These are phyloP conservation scores for Calyptomena viridis DNA, from an alignment of 2,113 vertebrate species.

Conservation along the genomic window DNA sequence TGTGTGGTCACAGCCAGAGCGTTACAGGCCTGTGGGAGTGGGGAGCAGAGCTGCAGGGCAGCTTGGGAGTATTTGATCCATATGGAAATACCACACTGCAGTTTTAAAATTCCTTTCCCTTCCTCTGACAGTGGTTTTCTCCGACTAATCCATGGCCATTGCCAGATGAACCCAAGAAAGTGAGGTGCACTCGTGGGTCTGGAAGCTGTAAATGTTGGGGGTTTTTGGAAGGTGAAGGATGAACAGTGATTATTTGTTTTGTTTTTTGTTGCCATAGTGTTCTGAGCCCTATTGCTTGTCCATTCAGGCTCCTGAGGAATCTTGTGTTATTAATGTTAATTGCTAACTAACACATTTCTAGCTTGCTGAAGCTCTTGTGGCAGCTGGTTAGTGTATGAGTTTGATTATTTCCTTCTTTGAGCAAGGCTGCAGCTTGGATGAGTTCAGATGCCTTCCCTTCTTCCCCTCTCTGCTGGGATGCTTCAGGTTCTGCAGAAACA, in stretches of 20 bases:
- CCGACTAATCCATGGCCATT: background rate
- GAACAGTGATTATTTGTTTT: background rate
- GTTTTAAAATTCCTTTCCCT: slow-evolving; percentile 14
- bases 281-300: background rate
- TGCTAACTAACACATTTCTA: background rate
- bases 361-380: background rate
- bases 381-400: slow-evolving; percentile 20
- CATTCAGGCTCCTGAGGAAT: background rate
- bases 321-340: background rate
- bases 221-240: background rate
- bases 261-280: background rate
- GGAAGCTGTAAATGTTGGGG: background rate
- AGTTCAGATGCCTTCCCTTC: background rate
- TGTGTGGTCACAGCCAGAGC: background rate
- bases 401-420: slow-evolving; percentile 9
- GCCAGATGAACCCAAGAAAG: background rate
- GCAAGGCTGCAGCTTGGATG: background rate
- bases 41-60: background rate
- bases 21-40: background rate
- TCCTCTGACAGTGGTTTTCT: background rate
- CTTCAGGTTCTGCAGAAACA: background rate
- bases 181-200: background rate
- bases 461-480: background rate
- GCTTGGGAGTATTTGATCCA: background rate
- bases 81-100: slow-evolving; percentile 15